These are phyloP conservation scores for Lithosia quadra DNA, from an alignment of 2,888 invertebrate genomes.

Conservation along the genomic window DNA sequence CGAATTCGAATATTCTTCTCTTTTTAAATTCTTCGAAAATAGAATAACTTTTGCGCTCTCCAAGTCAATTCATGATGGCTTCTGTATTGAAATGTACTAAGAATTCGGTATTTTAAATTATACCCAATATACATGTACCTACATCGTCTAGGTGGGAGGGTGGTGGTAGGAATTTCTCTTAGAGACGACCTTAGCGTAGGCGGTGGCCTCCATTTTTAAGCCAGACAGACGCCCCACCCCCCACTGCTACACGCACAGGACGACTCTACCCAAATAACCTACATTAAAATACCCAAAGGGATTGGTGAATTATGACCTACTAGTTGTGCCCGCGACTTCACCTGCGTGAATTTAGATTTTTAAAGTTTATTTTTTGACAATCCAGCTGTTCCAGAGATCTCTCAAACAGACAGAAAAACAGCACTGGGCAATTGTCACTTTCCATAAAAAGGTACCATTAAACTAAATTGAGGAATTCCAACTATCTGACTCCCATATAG, in stretches of 20 bases:
- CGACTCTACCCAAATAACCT: neutral
- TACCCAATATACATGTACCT: neutral
- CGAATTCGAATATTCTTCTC: neutral
- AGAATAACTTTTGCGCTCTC: neutral
- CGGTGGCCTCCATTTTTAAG: conserved; percentile 86
- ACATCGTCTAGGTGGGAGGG: neutral
- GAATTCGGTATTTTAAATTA: neutral
- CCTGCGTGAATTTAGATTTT: no score
- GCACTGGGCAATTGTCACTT: no score
- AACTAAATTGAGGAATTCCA: no score
- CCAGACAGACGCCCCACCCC: conserved; percentile 72
- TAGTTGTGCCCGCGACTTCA: no score
- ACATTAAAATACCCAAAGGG: neutral
- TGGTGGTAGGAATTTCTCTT: conserved; percentile 77
- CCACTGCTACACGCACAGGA: neutral
- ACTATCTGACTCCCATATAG: no score
- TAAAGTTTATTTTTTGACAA: no score
- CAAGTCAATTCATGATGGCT: neutral
- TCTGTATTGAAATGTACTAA: neutral
- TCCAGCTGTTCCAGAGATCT: no score
- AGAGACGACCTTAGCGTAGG: conserved; percentile 83
- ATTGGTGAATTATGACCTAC: neutral
- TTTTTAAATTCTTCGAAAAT: neutral
- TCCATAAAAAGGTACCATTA: no score
- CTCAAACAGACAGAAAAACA: no score